Percentiles rank a stretch among this genome's conserved stretches.
phyloP scores from a whole-genome alignment of 23 tunicate genomes.

The Oikopleura albicans region DNA sequence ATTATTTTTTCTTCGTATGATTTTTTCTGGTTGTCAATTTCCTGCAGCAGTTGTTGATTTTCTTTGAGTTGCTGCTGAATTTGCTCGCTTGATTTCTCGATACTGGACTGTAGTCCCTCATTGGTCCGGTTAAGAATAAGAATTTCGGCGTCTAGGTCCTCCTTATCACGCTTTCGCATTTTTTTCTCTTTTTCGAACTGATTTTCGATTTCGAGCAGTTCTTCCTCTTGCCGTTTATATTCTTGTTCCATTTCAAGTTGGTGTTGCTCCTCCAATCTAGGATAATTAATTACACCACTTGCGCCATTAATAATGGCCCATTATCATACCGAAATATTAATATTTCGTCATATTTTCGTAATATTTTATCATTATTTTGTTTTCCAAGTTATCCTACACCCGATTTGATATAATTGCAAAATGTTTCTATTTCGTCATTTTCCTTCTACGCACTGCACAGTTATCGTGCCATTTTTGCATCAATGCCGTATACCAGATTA shows the following conservation, averaged over 20 bases:
- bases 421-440: no score
- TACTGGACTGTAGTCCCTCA: neutral
- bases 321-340: no score
- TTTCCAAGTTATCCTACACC: no score
- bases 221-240: constrained; percentile 40
- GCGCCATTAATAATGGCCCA: no score
- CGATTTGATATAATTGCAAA: no score
- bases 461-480: no score
- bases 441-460: no score
- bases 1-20: neutral
- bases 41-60: neutral
- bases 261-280: constrained; percentile 25
- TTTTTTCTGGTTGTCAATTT: neutral
- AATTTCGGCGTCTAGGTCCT: no score
- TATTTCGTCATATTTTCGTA: no score
- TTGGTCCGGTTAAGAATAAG: no score
- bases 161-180: neutral
- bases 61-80: neutral
- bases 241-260: constrained; percentile 40
- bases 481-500: no score
- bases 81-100: neutral
- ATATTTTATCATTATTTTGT: no score
- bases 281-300: neutral
- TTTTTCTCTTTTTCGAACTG: neutral
- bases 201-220: constrained; percentile 25